These are phyloP conservation scores for Opisthocomus hoazin DNA, from an alignment of 2,113 vertebrate species.

Conservation along the genomic window DNA sequence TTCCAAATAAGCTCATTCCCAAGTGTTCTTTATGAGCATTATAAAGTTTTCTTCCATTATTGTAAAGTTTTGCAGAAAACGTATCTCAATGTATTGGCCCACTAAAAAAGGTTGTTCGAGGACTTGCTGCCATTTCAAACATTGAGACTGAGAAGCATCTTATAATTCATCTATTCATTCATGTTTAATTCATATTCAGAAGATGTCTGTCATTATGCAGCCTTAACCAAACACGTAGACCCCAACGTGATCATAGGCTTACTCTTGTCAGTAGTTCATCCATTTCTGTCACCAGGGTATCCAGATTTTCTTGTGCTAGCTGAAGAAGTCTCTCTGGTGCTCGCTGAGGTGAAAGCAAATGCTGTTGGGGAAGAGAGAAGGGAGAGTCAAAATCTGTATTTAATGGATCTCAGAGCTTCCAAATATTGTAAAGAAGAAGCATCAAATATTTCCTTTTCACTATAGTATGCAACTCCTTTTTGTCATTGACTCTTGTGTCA, in stretches of 20 bases:
- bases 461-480: not conserved
- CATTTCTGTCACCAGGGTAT: slow-evolving; percentile 90
- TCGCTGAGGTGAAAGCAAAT: slow-evolving; percentile 93
- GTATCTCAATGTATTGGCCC: not conserved
- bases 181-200: slow-evolving; percentile 28
- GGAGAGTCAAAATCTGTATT: slow-evolving; percentile 4
- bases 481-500: not conserved
- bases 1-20: not conserved
- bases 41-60: not conserved
- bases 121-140: not conserved
- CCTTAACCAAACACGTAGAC: not conserved
- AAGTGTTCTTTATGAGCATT: not conserved
- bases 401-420: not conserved
- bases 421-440: not conserved
- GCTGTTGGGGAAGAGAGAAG: slow-evolving; percentile 66
- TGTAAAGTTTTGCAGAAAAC: not conserved
- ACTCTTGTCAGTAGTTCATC: slow-evolving; percentile 94
- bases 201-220: not conserved
- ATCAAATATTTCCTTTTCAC: not conserved
- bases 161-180: slow-evolving; percentile 19
- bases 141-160: not conserved
- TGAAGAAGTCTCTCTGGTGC: slow-evolving; percentile 91
- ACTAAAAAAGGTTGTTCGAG: not conserved
- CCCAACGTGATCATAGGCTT: slow-evolving; percentile 33
- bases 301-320: slow-evolving; percentile 88